phyloP scores from a whole-genome alignment of 92 coral and sea anemone species.

The Palythoa grandiflora region DNA sequence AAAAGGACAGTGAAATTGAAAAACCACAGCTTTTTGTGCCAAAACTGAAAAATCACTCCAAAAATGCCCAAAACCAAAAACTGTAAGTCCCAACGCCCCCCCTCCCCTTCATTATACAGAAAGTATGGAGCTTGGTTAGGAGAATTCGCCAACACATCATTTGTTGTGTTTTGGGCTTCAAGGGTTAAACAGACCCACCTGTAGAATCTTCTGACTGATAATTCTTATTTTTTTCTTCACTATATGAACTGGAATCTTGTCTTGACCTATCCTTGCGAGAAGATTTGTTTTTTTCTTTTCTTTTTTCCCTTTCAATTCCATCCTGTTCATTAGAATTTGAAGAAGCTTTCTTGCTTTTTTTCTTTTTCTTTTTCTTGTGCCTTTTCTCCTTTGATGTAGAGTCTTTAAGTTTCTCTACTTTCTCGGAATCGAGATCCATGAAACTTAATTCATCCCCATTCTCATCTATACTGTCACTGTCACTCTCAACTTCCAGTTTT shows the following conservation, averaged over 20 bases:
- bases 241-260: constrained; percentile 7
- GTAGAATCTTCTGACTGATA: not conserved
- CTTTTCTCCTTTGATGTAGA: constrained; percentile 54
- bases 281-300: not conserved
- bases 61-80: too few species aligned
- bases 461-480: constrained; percentile 2
- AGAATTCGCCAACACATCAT: too few species aligned
- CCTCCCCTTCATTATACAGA: too few species aligned
- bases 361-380: constrained; percentile 55
- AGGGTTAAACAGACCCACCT: constrained; percentile 6
- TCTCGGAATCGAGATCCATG: constrained; percentile 15
- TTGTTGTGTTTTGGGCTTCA: too few species aligned
- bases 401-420: not conserved
- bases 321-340: constrained; percentile 24
- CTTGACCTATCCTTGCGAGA: constrained; percentile 20
- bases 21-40: too few species aligned
- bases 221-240: not conserved
- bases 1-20: too few species aligned
- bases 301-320: not conserved
- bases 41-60: too few species aligned
- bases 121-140: too few species aligned
- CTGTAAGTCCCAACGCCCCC: too few species aligned
- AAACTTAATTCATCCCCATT: not conserved
- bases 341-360: constrained; percentile 4
- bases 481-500: constrained; percentile 19